Evolutionary conservation across 1,140 invertebrate genomes (phyloP), one percentile per base, ranked within the genome.

Genomic region (Teleopsis dalmanni): DNA sequence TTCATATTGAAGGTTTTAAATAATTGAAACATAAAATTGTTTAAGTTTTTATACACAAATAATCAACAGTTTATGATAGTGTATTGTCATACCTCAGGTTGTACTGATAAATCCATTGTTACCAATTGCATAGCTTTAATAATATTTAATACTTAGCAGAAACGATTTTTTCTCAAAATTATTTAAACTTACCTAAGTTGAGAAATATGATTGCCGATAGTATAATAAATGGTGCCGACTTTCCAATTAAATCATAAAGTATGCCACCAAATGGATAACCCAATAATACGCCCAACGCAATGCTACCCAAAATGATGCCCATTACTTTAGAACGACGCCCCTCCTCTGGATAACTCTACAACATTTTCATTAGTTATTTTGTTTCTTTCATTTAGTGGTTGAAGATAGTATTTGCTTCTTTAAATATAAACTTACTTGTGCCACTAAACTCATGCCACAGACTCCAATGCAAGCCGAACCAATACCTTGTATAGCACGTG

Each of bases 401-500:
- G 10, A 36, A 46, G 21, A 13, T 13, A 4, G 8, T 5, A 47
- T 4, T n/a, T 19, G 19, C 13, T 7, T 31, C 6, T 9, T n/a
- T 10, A 16, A 13, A 22, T 22, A 19, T 1, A 2, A 26, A 47
- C 43, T 33, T 47, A 54, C 47, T 19, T 56, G 62, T 4, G 80
- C 81, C 43, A 81, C 75, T 40, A 82, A 60, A 54, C 76, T 79
- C 79, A 82, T 81, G 69, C 86, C 85, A 48, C 84, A 81, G 3
- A 90, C 82, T 13, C 80, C 79, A 46, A 89, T 82, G 48, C 85
- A 88, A 1, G 90, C 83, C 8, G 90, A 93, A 10, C 87, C 88
- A 35, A 91, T 71, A 2, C 91, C 91, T 73, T 95, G 91, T 25
- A 94, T 71, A 57, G 86, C 86, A 52, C 91, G 72, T 0, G 89